Base-by-base conservation (phyloP, 2,888 invertebrate species). In the Phytoseiulus persimilis region DNA sequence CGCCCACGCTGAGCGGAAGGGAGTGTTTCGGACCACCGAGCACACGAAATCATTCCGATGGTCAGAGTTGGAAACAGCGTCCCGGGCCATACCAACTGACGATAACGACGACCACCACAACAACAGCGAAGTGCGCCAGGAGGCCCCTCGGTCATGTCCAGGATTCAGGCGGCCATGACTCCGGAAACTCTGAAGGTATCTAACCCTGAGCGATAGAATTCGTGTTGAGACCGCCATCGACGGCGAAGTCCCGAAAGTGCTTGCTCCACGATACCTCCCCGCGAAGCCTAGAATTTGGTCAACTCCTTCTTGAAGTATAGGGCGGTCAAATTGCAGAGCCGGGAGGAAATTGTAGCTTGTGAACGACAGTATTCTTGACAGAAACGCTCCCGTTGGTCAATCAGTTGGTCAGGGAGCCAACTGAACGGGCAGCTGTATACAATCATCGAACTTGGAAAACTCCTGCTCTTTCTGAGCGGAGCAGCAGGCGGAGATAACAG, bases 1-100 rank as follows among this genome's bases (percentile, higher is more conserved):
- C 65, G 65, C 65, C 65, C 65, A 65, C 65, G 65, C 28, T 28
- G 65, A 65, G 65, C 65, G 65, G 65, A 65, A 65, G 65, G 65
- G 65, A 65, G 65, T 65, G 65, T 65, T 65, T 65, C 65, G 65
- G 65, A 65, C 65, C 65, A 65, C 65, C 65, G 65, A 65, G 65
- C 65, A 65, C 65, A 65, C 65, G 65, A 65, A 65, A 65, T 65
- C 65, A 65, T 65, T 65, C 18, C 65, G 65, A 65, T 65, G 65
- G 65, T 65, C 65, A 65, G 65, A 65, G 65, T 65, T 65, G 65
- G 65, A 65, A 65, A 65, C 65, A 65, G 65, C 65, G 18, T 14
- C 65, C 65, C 18, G 65, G 65, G 5, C 28, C 18, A 65, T 65
- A 65, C 5, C 14, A 18, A 65, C 65, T 65, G 2, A 18, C 65